Base-by-base conservation (phyloP, 30 jellyfish, hydroid and myxozoan species). In the Haliclystus octoradiatus region DNA sequence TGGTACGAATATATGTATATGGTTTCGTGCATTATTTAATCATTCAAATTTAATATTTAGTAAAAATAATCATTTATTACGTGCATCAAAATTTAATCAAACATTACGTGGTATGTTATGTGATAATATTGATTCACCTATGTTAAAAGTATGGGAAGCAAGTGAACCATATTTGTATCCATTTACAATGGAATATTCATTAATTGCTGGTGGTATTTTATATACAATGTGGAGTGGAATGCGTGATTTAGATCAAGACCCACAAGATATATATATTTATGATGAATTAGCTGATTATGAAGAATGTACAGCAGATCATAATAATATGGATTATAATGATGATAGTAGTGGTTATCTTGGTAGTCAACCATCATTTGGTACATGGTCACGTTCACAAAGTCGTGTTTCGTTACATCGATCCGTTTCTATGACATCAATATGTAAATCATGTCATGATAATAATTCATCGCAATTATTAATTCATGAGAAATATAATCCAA, bases 151-250 rank as follows among this genome's bases (percentile, higher is more conserved):
- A 50, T 86, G 96, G 96, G 46, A 71, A 1, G 84, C 88, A 24
- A 76, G 94, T 23, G 96, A 86, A 68, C 96, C 96, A 2, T 86
- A 86, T 51, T 50, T 86, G 53, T 86, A 86, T 64, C 96, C 96
- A 15, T 86, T 86, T 66, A 86, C 96, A 23, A 86, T 86, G 96
- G 96, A 86, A 69, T 86, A 86, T 34, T 86, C 96, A 26, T 71
- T 86, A 27, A 86, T 86, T 31, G 89, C 96, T 5, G 94, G 96
- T 2, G 96, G 96, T 31, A 86, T 86, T 49, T 63, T 86, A 66
- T 86, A 62, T 69, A 86, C 93, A 75, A 86, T 86, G 96, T 86
- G 96, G 96, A 86, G 94, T 47, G 96, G 96, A 31, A 66, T 86
- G 89, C 49, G 96, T 34, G 96, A 86, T 70, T 49, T 86, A 62